These are phyloP conservation scores for Megalurothrips usitatus DNA, from an alignment of 2,888 invertebrate species.

Conservation along the genomic window DNA sequence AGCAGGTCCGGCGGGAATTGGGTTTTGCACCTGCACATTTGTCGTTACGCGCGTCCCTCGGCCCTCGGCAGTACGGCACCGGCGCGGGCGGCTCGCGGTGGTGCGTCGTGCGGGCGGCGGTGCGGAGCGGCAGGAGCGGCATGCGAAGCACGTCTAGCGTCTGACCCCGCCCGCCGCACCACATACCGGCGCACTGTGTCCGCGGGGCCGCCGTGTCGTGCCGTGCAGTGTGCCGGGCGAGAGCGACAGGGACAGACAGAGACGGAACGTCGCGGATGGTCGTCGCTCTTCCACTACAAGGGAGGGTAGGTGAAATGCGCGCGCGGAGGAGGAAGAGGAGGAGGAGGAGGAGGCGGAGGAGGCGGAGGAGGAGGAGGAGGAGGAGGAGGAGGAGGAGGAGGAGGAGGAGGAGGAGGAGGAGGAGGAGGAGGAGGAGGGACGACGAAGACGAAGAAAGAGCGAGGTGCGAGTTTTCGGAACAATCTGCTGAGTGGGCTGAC, in stretches of 20 bases:
- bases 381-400: neutral
- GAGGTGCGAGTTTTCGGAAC: slow-evolving; percentile 21
- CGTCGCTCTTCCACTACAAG: no score
- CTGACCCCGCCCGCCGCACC: no score
- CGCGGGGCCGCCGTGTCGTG: neutral
- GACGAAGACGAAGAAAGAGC: neutral
- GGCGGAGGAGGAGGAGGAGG: neutral
- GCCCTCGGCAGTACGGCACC: no score
- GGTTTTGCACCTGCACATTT: no score
- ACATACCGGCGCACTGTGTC: neutral
- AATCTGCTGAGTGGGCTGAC: slow-evolving; percentile 19
- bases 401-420: neutral
- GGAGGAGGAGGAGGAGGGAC: neutral
- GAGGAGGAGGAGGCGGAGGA: neutral
- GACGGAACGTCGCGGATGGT: no score
- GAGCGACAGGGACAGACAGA: neutral
- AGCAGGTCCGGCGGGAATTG: no score
- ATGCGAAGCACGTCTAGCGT: no score
- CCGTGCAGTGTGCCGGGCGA: neutral
- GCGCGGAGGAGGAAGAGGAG: neutral
- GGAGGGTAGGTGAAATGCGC: no score
- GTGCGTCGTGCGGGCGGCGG: no score
- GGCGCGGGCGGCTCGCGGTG: no score
- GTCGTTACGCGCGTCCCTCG: no score
- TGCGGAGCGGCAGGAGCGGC: no score